Evolutionary conservation across 2,113 vertebrate species (phyloP).

Genomic region (Monopterus albus): DNA sequence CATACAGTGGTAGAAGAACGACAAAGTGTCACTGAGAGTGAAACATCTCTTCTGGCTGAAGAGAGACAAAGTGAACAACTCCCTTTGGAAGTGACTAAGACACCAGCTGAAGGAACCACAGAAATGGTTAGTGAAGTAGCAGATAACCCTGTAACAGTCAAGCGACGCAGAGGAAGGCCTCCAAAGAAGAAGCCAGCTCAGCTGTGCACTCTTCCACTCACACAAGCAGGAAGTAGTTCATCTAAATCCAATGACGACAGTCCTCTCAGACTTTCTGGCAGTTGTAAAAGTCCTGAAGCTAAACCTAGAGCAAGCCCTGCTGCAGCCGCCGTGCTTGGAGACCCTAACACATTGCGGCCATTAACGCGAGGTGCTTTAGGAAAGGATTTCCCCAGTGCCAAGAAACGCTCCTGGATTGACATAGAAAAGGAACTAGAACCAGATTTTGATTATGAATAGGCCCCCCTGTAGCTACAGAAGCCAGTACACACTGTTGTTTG

Average conservation of each 20-base stretch:
- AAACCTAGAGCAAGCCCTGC: background rate
- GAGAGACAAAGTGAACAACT: background rate
- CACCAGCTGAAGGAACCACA: background rate
- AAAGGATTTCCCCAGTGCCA: constrained; percentile 76
- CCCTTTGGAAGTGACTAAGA: rapidly evolving
- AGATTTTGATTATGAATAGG: constrained; percentile 46
- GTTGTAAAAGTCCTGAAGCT: background rate
- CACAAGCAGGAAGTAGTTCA: background rate
- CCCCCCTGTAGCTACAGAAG: background rate
- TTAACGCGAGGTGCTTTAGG: constrained; percentile 68
- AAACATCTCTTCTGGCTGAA: background rate
- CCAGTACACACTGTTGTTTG: background rate
- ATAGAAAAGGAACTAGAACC: constrained; percentile 68
- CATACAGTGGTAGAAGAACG: background rate
- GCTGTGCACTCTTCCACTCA: background rate
- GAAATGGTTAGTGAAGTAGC: background rate
- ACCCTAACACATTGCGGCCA: background rate
- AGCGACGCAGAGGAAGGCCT: constrained; percentile 56
- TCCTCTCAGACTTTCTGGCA: background rate
- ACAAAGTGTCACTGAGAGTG: background rate
- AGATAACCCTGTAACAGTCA: background rate
- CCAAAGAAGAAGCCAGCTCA: background rate
- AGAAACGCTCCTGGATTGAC: constrained; percentile 76
- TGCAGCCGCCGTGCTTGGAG: rapidly evolving
- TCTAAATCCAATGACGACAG: constrained; percentile 1